Percentiles rank a stretch among this genome's conserved stretches.
phyloP scores from a whole-genome alignment of 2,113 vertebrate genomes.

The Myanophis thanlyinensis region DNA sequence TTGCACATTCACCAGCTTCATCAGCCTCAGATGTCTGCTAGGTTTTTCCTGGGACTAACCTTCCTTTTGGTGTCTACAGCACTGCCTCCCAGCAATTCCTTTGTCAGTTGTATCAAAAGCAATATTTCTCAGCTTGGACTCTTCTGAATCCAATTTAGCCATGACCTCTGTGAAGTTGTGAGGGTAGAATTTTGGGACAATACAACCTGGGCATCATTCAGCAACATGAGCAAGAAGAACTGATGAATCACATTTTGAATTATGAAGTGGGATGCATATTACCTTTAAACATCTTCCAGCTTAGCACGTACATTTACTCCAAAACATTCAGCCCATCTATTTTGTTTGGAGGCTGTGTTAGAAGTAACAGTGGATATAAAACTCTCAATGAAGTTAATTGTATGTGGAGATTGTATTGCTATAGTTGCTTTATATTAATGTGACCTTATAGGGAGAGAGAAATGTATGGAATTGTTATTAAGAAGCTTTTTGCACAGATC shows the following conservation, averaged over 20 bases:
- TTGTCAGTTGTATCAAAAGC: not conserved
- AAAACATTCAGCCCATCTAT: not conserved
- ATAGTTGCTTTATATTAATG: not conserved
- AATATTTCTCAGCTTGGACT: not conserved
- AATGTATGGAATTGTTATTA: not conserved
- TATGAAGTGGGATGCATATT: not conserved
- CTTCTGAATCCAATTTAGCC: not conserved
- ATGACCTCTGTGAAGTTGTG: not conserved
- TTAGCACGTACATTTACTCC: not conserved
- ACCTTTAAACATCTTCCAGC: not conserved
- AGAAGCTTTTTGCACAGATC: not conserved
- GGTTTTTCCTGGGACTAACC: not conserved
- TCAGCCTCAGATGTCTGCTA: not conserved
- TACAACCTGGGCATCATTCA: not conserved
- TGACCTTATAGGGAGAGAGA: not conserved
- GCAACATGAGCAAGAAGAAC: not conserved
- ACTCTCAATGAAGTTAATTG: too few relatives aligned
- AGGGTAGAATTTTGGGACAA: too few relatives aligned
- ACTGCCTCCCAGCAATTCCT: not conserved
- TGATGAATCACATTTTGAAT: not conserved
- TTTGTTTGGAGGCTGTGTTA: not conserved
- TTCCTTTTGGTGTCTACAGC: not conserved
- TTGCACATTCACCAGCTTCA: not conserved
- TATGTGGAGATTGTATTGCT: not conserved
- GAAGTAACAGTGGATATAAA: not conserved